Percentiles rank a stretch among this genome's conserved stretches.
These are phyloP conservation scores for Caenorhabditis afra DNA, from an alignment of 2,888 invertebrate species.

Conservation along the genomic window DNA sequence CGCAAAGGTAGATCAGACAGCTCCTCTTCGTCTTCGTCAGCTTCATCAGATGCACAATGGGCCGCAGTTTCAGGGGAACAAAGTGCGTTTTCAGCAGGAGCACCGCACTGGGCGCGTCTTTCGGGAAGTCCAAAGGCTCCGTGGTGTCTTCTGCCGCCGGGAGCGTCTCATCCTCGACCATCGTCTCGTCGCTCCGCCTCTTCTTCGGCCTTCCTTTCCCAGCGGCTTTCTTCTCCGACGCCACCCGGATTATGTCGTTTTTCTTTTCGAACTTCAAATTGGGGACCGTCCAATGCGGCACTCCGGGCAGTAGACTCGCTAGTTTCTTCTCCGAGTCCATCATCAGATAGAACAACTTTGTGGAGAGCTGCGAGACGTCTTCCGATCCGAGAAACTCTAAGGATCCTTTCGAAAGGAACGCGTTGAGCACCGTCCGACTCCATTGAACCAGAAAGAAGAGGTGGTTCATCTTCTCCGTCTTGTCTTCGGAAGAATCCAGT, in stretches of 20 bases:
- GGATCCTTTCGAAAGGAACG: constrained; percentile 31
- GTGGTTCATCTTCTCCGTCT: constrained; percentile 8
- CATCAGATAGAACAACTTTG: constrained; percentile 37
- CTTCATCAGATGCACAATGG: constrained; percentile 49
- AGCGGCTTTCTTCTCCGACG: background rate
- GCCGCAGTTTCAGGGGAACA: constrained; percentile 38
- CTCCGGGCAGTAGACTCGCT: background rate
- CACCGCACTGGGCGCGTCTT: background rate
- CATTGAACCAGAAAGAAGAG: constrained; percentile 37
- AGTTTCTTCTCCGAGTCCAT: constrained; percentile 44
- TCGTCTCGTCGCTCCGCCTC: constrained; percentile 34
- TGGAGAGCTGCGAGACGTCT: constrained; percentile 5
- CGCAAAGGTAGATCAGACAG: constrained; percentile 50
- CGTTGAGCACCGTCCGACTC: constrained; percentile 46
- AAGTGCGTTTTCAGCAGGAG: constrained; percentile 25
- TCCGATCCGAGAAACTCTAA: constrained; percentile 27
- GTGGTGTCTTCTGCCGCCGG: constrained; percentile 16
- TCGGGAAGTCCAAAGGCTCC: constrained; percentile 2
- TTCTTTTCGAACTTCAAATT: constrained; percentile 41
- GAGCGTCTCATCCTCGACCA: background rate
- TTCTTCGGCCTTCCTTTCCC: constrained; percentile 21
- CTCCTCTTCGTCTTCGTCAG: constrained; percentile 35
- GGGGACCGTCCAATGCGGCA: constrained; percentile 30
- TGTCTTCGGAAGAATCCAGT: background rate
- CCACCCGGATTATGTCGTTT: background rate